These are phyloP conservation scores for Bettongia penicillata DNA, from an alignment of 2,113 vertebrate genomes.

Conservation along the genomic window DNA sequence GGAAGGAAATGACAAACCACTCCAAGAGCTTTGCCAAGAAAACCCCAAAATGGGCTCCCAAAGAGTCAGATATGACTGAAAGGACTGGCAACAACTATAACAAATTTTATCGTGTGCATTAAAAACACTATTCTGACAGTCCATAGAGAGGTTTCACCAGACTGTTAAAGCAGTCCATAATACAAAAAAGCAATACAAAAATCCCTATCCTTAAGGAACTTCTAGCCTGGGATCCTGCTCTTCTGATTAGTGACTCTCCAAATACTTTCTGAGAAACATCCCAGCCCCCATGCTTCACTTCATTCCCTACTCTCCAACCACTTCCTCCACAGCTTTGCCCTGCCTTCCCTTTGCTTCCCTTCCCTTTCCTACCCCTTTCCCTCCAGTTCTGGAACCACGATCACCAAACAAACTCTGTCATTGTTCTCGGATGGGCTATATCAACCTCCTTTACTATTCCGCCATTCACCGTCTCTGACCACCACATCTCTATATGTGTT, in stretches of 20 bases:
- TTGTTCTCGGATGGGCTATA: not conserved
- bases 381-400: not conserved
- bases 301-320: not conserved
- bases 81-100: not conserved
- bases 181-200: not conserved
- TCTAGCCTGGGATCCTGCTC: not conserved
- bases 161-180: not conserved
- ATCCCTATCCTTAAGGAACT: not conserved
- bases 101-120: not conserved
- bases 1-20: not conserved
- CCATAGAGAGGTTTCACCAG: not conserved
- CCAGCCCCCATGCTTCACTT: not conserved
- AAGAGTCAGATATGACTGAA: not conserved
- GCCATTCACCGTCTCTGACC: not conserved
- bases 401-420: not conserved
- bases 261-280: not conserved
- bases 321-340: not conserved
- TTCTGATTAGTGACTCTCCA: not conserved
- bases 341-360: not conserved
- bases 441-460: not conserved
- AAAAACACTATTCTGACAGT: not conserved
- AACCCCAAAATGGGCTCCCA: not conserved
- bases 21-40: not conserved
- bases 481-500: not conserved
- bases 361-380: not conserved